These are phyloP conservation scores for Astyanax mexicanus DNA, from an alignment of 2,797 vertebrate genomes.

Conservation along the genomic window DNA sequence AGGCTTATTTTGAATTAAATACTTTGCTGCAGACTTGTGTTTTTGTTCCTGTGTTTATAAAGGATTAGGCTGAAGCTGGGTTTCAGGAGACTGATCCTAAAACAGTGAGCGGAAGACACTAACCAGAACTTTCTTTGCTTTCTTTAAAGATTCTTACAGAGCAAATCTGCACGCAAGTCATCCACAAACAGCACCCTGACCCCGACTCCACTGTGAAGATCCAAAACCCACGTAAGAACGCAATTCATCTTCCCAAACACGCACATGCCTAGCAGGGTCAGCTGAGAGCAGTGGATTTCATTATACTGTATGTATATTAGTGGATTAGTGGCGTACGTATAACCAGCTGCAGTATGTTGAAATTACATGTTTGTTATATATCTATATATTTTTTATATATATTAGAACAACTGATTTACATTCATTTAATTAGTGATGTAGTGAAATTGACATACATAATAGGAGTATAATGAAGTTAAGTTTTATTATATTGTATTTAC, in stretches of 20 bases:
- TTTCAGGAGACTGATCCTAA: conserved; percentile 4
- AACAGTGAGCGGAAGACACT: conserved; percentile 57
- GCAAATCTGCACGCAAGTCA: conserved; percentile 97
- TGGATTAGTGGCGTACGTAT: background rate
- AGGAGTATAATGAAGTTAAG: too few relatives aligned
- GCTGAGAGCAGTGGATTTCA: background rate
- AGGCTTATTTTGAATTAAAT: background rate
- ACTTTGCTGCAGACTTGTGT: background rate
- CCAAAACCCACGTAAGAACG: conserved; percentile 96
- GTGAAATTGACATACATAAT: too few relatives aligned
- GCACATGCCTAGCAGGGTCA: background rate
- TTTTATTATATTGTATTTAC: too few relatives aligned
- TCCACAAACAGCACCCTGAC: conserved; percentile 98
- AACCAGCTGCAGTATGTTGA: background rate
- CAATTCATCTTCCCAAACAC: background rate
- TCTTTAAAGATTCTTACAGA: conserved; percentile 91
- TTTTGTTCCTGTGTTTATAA: background rate
- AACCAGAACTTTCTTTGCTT: conserved; percentile 46
- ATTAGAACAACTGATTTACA: too few relatives aligned
- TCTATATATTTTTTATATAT: too few relatives aligned
- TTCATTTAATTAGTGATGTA: too few relatives aligned
- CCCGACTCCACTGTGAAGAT: conserved; percentile 97
- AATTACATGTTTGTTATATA: background rate
- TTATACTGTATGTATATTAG: too few relatives aligned
- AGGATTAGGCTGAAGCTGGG: background rate